Base-by-base conservation (phyloP, 2,113 vertebrate species). In the Campylomormyrus tamandua region DNA sequence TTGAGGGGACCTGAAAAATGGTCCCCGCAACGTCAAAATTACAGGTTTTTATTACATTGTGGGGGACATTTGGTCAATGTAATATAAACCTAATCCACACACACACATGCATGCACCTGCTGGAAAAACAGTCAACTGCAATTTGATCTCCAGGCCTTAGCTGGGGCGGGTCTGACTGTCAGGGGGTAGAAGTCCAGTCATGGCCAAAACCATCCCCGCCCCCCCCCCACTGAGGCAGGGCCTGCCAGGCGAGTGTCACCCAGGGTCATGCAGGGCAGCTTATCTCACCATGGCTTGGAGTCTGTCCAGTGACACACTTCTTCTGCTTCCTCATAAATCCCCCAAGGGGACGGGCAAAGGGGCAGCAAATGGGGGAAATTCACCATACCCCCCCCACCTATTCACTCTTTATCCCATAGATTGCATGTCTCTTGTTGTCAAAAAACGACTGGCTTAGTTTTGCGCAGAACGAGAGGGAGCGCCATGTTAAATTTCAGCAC, bases 121-220 rank as follows among this genome's bases (percentile, higher is more conserved):
- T 86, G 77, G 58, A 84, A 88, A 88, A 93, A 83, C 46, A 92
- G 93, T 93, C 52, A 86, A 77, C 90, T 89, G 89, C 88, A 91
- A 91, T 77, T 70, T 90, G 91, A 90, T 92, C 92, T 87, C 91
- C 91, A 53, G 91, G 92, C 90, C 88, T 91, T 87, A 48, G n/a
- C 58, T 45, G 62, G 74, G 35, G 35, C 13, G n/a, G 27, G 49
- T 27, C 77, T 45, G 31, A 35, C 88, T 58, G 42, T 85, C 31
- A 84, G 80, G 27, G 31, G 88, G 35, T 35, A 42, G 49, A 74
- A 70, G 27, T 17, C 15, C 53, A 24, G 10, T 21, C 7, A 15
- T 70, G 39, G 80, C 80, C 77, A 62, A 83, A 56, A 35, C 5
- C 50, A 10, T 35, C 19, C 31, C 35, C 42, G 9, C 15, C 31